A percentile compares a stretch with the other conserved stretches of the same genome.
These are phyloP conservation scores for Drosophila paramelanica DNA, from an alignment of 2,888 invertebrate species.

Conservation along the genomic window DNA sequence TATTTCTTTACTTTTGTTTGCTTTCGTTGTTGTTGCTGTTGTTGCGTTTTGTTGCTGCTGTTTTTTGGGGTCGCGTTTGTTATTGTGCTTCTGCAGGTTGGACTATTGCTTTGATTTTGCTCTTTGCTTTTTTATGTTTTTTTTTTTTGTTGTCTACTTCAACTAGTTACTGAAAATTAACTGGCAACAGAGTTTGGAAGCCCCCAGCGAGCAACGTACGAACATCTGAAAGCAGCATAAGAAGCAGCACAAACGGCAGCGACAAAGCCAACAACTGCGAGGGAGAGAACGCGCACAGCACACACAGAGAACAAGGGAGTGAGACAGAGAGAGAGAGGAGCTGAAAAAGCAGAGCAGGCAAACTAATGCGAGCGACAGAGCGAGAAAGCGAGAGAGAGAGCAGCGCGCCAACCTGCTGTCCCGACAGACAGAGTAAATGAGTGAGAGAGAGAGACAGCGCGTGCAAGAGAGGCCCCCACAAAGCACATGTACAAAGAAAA, in stretches of 20 bases:
- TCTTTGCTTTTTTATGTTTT: constrained; percentile 46
- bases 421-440: constrained; percentile 8
- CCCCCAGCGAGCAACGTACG: constrained; percentile 58
- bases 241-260: constrained; percentile 41
- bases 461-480: constrained; percentile 38
- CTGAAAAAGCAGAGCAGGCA: constrained; percentile 24
- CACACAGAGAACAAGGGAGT: constrained; percentile 22
- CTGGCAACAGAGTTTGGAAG: constrained; percentile 70
- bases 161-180: constrained; percentile 80
- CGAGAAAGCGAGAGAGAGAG: constrained; percentile 36
- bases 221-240: constrained; percentile 67
- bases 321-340: constrained; percentile 37
- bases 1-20: constrained; percentile 45
- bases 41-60: constrained; percentile 20
- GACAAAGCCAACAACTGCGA: constrained; percentile 31
- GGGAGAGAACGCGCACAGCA: constrained; percentile 47
- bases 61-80: constrained; percentile 31
- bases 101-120: constrained; percentile 39
- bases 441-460: constrained; percentile 8
- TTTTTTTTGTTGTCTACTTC: constrained; percentile 73
- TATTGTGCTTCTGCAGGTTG: constrained; percentile 28
- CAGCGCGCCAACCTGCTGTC: constrained; percentile 51
- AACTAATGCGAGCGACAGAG: constrained; percentile 28
- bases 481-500: constrained; percentile 71
- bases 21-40: constrained; percentile 16